phyloP scores from a whole-genome alignment of 92 coral and sea anemone species.

The Paragorgia papillata region DNA sequence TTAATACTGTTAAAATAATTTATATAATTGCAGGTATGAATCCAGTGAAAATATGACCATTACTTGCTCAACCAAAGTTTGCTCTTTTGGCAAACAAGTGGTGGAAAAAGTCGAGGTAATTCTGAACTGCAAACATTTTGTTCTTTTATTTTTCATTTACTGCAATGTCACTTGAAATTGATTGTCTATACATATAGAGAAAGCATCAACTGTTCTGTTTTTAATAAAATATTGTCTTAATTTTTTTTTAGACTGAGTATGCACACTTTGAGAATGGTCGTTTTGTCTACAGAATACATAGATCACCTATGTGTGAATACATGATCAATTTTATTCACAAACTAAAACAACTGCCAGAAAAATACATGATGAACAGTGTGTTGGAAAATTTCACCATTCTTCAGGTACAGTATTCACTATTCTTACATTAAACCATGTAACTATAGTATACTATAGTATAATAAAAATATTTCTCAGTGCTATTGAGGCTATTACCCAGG shows the following conservation, averaged over 20 bases:
- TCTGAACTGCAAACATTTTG: too few relatives aligned
- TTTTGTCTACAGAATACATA: constrained; percentile 93
- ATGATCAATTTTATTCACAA: constrained; percentile 98
- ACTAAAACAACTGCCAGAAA: constrained; percentile 96
- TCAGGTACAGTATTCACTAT: constrained; percentile 73
- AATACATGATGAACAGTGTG: constrained; percentile 99
- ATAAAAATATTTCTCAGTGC: too few relatives aligned
- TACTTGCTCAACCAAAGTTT: constrained; percentile 98
- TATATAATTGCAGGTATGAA: constrained; percentile 76
- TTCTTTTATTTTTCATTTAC: too few relatives aligned
- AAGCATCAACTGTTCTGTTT: too few relatives aligned
- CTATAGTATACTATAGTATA: too few relatives aligned
- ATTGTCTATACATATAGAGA: too few relatives aligned
- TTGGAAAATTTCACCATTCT: constrained; percentile 96
- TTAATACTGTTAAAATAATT: too few relatives aligned
- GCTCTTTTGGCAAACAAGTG: constrained; percentile 99
- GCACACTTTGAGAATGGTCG: constrained; percentile 95
- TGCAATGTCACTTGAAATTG: too few relatives aligned
- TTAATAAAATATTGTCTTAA: too few relatives aligned
- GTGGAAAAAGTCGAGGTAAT: constrained; percentile 99
- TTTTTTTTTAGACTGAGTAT: constrained; percentile 79
- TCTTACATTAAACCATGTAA: too few relatives aligned
- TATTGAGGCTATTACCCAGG: too few relatives aligned
- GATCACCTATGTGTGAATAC: constrained; percentile 99
- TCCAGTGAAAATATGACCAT: constrained; percentile 98